These are phyloP conservation scores for Cotesia vestalis DNA, from an alignment of 1,140 invertebrate species.

Conservation along the genomic window DNA sequence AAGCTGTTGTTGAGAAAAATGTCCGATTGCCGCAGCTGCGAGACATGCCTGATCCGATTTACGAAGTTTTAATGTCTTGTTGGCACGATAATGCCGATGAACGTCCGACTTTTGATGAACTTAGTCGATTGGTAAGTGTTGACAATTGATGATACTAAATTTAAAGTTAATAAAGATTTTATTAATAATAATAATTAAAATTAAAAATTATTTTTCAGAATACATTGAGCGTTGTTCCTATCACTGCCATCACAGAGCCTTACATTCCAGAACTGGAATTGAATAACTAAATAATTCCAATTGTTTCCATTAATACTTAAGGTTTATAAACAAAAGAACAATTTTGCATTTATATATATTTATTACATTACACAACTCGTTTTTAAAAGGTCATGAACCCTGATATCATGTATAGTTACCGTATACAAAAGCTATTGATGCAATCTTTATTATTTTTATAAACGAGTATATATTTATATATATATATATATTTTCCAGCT, in stretches of 20 bases:
- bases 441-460: conserved; percentile 24
- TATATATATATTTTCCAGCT: conserved; percentile 10
- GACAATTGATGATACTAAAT: no score
- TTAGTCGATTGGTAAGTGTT: conserved; percentile 62
- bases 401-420: conserved; percentile 29
- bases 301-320: not conserved
- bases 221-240: conserved; percentile 56
- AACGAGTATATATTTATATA: conserved; percentile 7
- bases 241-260: conserved; percentile 57
- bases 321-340: conserved; percentile 23
- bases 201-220: conserved; percentile 49
- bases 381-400: conserved; percentile 28
- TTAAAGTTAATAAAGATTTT: no score
- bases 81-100: conserved; percentile 86
- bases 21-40: conserved; percentile 76
- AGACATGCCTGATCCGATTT: conserved; percentile 79
- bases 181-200: not conserved
- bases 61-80: conserved; percentile 84
- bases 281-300: conserved; percentile 44
- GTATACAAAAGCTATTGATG: conserved; percentile 18
- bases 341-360: conserved; percentile 11
- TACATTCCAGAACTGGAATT: conserved; percentile 59
- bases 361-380: conserved; percentile 33
- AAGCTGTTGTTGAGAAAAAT: conserved; percentile 72
- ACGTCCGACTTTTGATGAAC: conserved; percentile 74